Evolutionary conservation across 2,797 vertebrate genomes (phyloP).

Genomic region (Gobio occitaniae): DNA sequence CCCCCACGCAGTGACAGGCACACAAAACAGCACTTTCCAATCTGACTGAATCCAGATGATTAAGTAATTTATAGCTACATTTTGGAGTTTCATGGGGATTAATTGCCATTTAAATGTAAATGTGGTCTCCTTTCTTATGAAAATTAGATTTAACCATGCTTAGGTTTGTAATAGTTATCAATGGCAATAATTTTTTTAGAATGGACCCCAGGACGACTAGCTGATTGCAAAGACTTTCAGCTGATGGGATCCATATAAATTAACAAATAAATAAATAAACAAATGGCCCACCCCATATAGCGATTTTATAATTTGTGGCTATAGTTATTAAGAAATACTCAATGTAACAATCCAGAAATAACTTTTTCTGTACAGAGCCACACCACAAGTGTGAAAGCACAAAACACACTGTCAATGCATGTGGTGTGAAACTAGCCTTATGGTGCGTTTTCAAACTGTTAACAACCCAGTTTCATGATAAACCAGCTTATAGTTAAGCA

Average conservation of each 20-base stretch:
- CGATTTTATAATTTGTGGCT: not conserved
- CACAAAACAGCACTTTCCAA: not conserved
- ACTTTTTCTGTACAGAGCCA: not conserved
- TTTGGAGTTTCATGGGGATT: not conserved
- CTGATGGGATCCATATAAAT: too few species aligned
- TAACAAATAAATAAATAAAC: too few species aligned
- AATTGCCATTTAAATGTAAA: not conserved
- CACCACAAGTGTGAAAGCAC: not conserved
- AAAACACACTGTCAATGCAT: not conserved
- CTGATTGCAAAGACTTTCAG: too few species aligned
- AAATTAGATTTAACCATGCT: not conserved
- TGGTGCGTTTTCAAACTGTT: not conserved
- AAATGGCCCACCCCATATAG: too few species aligned
- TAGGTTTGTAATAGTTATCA: not conserved
- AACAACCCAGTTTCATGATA: not conserved
- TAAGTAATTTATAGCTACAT: not conserved
- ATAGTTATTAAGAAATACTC: not conserved
- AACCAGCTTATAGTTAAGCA: constrained; percentile 1
- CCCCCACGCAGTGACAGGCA: not conserved
- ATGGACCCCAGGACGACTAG: too few species aligned
- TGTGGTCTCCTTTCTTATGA: not conserved
- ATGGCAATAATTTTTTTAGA: too few species aligned
- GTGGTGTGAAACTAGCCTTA: constrained; percentile 5
- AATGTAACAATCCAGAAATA: not conserved
- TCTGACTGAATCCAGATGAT: not conserved